Evolutionary conservation across 92 coral and sea anemone genomes (phyloP).

Genomic region (Nematostella vectensis): DNA sequence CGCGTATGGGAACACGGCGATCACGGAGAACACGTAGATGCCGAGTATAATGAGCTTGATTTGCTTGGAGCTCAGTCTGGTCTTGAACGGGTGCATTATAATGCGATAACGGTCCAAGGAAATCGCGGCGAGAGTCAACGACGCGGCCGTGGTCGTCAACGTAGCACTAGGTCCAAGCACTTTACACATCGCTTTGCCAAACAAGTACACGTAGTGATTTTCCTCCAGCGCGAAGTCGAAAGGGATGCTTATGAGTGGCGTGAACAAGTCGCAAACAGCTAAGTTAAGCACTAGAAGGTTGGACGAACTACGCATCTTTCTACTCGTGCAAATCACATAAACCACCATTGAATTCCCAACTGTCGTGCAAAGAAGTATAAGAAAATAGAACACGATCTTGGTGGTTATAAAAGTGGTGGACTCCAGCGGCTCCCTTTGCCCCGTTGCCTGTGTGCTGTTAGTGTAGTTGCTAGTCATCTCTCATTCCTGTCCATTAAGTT

Average conservation of each 20-base stretch:
- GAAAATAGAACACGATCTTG: slow-evolving; percentile 67
- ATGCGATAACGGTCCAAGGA: slow-evolving; percentile 84
- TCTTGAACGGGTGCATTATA: slow-evolving; percentile 84
- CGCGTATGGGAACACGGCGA: slow-evolving; percentile 56
- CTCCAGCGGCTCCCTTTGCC: slow-evolving; percentile 5
- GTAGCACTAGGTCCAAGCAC: slow-evolving; percentile 82
- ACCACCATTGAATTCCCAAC: slow-evolving; percentile 84
- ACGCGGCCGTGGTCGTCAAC: slow-evolving; percentile 67
- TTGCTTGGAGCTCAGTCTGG: slow-evolving; percentile 57
- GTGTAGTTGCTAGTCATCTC: not conserved
- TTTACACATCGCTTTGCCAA: slow-evolving; percentile 70
- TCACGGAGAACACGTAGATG: slow-evolving; percentile 38
- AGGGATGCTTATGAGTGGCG: slow-evolving; percentile 84
- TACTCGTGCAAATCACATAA: slow-evolving; percentile 41
- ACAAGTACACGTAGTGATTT: slow-evolving; percentile 56
- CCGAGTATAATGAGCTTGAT: slow-evolving; percentile 32
- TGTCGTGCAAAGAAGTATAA: slow-evolving; percentile 62
- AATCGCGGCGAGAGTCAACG: slow-evolving; percentile 80
- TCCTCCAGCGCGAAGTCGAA: slow-evolving; percentile 86
- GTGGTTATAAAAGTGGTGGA: slow-evolving; percentile 36
- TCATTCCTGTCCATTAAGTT: too few species aligned
- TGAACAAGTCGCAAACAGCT: slow-evolving; percentile 80
- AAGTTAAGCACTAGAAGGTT: slow-evolving; percentile 75
- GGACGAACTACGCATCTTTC: slow-evolving; percentile 66
- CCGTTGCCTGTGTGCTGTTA: not conserved